Conservation (phyloP, 2,797 vertebrate species). For the Otus scops region DNA sequence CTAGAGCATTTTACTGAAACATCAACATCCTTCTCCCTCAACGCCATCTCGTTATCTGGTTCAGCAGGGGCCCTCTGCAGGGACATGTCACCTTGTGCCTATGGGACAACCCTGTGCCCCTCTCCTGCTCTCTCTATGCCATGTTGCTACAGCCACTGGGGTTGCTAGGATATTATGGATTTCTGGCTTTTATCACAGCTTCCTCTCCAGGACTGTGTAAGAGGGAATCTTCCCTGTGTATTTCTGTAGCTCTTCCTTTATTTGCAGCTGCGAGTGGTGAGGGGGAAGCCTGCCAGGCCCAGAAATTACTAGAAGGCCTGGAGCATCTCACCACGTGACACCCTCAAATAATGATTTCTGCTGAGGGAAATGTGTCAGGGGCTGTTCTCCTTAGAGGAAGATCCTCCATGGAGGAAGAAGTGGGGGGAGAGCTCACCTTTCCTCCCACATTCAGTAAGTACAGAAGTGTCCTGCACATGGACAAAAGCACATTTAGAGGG, state of each 20-base stretch:
- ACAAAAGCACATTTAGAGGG: background rate
- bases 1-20: background rate
- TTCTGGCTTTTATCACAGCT: background rate
- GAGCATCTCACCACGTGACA: background rate
- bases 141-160: background rate
- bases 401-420: background rate
- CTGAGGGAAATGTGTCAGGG: background rate
- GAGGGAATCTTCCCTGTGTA: background rate
- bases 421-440: background rate
- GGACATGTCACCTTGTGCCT: background rate
- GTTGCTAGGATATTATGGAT: background rate
- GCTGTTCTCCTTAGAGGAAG: background rate
- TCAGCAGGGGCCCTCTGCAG: background rate
- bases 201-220: background rate
- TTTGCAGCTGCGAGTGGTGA: background rate
- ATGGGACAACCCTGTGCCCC: accelerated
- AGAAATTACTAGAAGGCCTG: background rate
- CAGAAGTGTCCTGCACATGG: background rate
- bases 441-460: background rate
- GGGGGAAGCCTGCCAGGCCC: background rate
- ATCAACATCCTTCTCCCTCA: background rate
- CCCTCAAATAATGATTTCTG: background rate
- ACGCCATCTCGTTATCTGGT: background rate
- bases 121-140: background rate
- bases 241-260: background rate